Base-by-base conservation (phyloP, 2,888 invertebrate genomes). In the Iselma pallidipennis region DNA sequence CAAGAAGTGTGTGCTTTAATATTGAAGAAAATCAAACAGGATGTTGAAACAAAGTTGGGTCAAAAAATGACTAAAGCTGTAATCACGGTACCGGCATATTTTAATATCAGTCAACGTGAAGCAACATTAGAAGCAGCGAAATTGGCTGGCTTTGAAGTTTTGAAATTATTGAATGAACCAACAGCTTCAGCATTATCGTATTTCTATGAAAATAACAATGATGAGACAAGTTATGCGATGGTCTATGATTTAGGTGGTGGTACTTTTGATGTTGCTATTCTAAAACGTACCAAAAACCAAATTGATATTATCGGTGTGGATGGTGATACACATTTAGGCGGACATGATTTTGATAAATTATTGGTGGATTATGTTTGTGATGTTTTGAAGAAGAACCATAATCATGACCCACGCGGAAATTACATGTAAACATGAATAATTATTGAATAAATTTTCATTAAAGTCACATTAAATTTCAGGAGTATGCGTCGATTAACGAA, bases 241-340 rank as follows among this genome's bases (percentile, higher is more conserved):
- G 71, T 74, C 45, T 74, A 66, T 50, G 74, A 74, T 61, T 66
- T 74, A 19, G 74, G 73, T 4, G 73, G 73, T 7, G 74, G 73
- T 16, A 74, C 74, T 3, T 71, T 74, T 37, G 73, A 74, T 42
- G 70, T 74, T 4, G 71, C 73, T 3, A 65, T 74, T 31, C 50
- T 72, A 6, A 57, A 59, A 16, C 29, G 66, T 21, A 57, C 55
- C 5, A 49, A 61, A n/a, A 61, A 50, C 1, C 51, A 62, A 10
- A 61, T 68, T 37, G 59, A 63, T n/a, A 71, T 73, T 10, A 59
- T 67, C 4, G 64, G 65, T 21, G 66, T 72, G 10, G 68, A 68
- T 49, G 75, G 75, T 1, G 71, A 74, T 49, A 62, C 66, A 6
- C 66, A 71, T 62, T 64, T 76, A 23, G 76, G 76, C 1, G 76